Conservation (phyloP, 2,797 vertebrate species). For the Silurus lanzhouensis region DNA sequence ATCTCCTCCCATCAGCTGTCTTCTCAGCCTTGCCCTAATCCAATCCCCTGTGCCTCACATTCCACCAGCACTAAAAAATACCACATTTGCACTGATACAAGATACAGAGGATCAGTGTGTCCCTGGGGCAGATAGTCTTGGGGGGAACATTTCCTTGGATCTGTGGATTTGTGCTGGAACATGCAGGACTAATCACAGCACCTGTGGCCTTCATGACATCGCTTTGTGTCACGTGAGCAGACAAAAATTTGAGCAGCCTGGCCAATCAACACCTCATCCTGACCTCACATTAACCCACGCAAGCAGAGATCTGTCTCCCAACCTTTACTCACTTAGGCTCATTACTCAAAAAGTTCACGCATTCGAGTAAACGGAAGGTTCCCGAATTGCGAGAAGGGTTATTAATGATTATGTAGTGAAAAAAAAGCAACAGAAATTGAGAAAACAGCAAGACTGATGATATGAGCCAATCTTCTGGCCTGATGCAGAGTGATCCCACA, state of each 20-base stretch:
- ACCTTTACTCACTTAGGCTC: slow-evolving; percentile 33
- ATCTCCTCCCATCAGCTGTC: slow-evolving; percentile 21
- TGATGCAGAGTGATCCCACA: slow-evolving; percentile 66
- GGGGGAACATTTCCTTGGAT: slow-evolving; percentile 64
- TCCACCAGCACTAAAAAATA: slow-evolving; percentile 64
- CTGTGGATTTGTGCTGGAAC: slow-evolving; percentile 71
- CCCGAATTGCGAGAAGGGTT: slow-evolving; percentile 40
- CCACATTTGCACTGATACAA: slow-evolving; percentile 69
- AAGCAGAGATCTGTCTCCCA: slow-evolving; percentile 57
- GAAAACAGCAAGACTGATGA: slow-evolving; percentile 60
- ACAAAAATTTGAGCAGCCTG: slow-evolving; percentile 42
- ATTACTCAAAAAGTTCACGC: slow-evolving; percentile 46
- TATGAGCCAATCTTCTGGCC: slow-evolving; percentile 49
- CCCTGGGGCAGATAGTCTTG: slow-evolving; percentile 69
- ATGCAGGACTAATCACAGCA: slow-evolving; percentile 77
- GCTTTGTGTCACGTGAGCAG: slow-evolving; percentile 64
- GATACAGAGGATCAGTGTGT: slow-evolving; percentile 70
- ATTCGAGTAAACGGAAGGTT: slow-evolving; percentile 40
- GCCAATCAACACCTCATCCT: slow-evolving; percentile 57
- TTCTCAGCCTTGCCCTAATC: slow-evolving; percentile 27
- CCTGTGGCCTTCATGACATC: slow-evolving; percentile 75
- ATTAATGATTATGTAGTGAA: slow-evolving; percentile 55
- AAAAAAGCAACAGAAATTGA: slow-evolving; percentile 38
- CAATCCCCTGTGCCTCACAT: slow-evolving; percentile 56
- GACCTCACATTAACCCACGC: slow-evolving; percentile 53